Percentiles rank a stretch among this genome's conserved stretches.
These are phyloP conservation scores for Lepilemur ruficaudatus DNA, from an alignment of 2,797 vertebrate genomes.

Conservation along the genomic window DNA sequence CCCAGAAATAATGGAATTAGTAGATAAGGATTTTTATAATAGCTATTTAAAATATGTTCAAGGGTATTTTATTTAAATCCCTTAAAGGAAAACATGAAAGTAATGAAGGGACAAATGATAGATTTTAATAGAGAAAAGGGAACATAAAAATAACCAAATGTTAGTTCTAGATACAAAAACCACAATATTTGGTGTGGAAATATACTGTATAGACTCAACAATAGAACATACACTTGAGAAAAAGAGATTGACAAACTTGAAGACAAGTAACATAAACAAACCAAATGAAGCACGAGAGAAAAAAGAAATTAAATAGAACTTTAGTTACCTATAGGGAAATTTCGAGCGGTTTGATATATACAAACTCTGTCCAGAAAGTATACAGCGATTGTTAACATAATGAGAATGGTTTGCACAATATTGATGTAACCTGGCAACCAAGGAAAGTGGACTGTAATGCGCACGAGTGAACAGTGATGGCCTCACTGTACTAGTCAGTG, in stretches of 20 bases:
- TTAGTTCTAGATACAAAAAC: background rate
- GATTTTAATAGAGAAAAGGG: background rate
- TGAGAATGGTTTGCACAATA: too few species aligned
- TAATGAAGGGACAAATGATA: background rate
- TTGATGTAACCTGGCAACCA: too few species aligned
- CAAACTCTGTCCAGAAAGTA: too few species aligned
- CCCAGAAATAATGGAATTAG: background rate
- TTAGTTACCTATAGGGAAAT: background rate
- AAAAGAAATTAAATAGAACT: background rate
- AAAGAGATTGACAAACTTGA: background rate
- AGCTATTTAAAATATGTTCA: background rate
- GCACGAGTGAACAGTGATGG: too few species aligned
- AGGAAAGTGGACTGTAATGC: too few species aligned
- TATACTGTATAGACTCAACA: background rate
- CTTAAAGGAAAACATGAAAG: background rate
- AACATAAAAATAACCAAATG: background rate
- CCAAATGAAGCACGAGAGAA: background rate
- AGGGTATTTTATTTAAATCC: background rate
- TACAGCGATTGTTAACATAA: too few species aligned
- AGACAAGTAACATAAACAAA: background rate
- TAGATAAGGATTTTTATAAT: background rate
- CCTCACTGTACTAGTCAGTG: too few species aligned
- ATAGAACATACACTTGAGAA: background rate
- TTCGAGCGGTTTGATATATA: background rate
- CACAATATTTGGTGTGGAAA: background rate